phyloP scores from a whole-genome alignment of 1,140 invertebrate species.

The Drosophila sp. region DNA sequence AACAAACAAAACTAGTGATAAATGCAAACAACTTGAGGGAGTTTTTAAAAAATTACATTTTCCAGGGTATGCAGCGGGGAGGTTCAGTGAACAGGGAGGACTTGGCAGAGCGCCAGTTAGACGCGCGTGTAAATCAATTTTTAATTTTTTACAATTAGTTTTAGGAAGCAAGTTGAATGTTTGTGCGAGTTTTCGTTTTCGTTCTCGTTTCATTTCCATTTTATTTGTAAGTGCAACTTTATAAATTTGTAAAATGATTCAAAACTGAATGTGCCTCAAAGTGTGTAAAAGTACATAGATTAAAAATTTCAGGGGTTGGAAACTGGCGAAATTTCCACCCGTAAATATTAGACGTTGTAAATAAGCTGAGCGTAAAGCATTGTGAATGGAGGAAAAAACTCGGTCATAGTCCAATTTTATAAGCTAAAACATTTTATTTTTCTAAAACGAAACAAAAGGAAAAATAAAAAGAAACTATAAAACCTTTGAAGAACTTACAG shows the following conservation, averaged over 20 bases:
- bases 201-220: conserved; percentile 9
- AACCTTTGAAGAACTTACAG: not conserved
- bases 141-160: conserved; percentile 82
- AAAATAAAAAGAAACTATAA: no score
- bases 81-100: no score
- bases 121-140: conserved; percentile 71
- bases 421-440: conserved; percentile 61
- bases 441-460: conserved; percentile 47
- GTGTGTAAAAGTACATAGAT: conserved; percentile 55
- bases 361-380: not conserved
- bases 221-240: conserved; percentile 54
- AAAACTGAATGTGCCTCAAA: conserved; percentile 82
- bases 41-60: conserved; percentile 5
- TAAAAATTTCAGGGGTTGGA: not conserved
- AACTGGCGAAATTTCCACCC: no score
- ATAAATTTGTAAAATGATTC: conserved; percentile 75
- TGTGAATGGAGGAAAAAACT: conserved; percentile 22
- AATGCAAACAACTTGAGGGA: conserved; percentile 72
- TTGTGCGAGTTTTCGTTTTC: conserved; percentile 6
- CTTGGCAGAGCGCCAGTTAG: conserved; percentile 35
- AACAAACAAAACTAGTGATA: conserved; percentile 52
- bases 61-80: not conserved
- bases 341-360: no score
- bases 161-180: conserved; percentile 8
- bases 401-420: conserved; percentile 76